A percentile compares a stretch with the other conserved stretches of the same genome.
phyloP scores from a whole-genome alignment of 1,140 invertebrate species.

The Saxidomus purpurata region DNA sequence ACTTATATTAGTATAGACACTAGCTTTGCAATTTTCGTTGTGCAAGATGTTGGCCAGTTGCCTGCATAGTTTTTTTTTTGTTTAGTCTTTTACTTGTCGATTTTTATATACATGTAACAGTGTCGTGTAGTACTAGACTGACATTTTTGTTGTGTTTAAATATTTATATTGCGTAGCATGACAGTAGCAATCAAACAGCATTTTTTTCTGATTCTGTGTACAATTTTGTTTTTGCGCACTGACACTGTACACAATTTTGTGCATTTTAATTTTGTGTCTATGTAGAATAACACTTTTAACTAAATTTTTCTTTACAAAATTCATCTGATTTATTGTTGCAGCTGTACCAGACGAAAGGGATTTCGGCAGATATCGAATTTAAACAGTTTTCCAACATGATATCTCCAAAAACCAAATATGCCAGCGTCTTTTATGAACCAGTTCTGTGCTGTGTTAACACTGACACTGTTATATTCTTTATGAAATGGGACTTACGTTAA shows the following conservation, averaged over 20 bases:
- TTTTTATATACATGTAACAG: not conserved
- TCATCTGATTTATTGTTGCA: constrained; percentile 16
- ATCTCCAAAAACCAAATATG: not conserved
- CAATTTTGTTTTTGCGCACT: not conserved
- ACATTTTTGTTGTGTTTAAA: constrained; percentile 10
- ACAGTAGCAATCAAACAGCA: not conserved
- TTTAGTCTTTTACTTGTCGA: not conserved
- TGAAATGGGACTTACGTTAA: not conserved
- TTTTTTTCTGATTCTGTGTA: not conserved
- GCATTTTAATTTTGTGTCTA: not conserved
- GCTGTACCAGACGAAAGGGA: not conserved
- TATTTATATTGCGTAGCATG: not conserved
- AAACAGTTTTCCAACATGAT: constrained; percentile 16
- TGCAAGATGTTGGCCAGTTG: not conserved
- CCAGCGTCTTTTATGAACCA: not conserved
- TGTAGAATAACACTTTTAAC: not conserved
- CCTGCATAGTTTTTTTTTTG: constrained; percentile 6
- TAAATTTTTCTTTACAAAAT: not conserved
- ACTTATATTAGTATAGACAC: not conserved
- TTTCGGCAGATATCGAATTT: not conserved
- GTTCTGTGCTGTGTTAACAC: not conserved
- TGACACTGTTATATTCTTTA: not conserved
- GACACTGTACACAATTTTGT: not conserved
- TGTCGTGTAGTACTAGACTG: not conserved
- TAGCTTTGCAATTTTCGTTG: not conserved